A percentile compares a stretch with the other conserved stretches of the same genome.
Evolutionary conservation across 2,888 invertebrate species (phyloP).

Genomic region (Phlogophora meticulosa): DNA sequence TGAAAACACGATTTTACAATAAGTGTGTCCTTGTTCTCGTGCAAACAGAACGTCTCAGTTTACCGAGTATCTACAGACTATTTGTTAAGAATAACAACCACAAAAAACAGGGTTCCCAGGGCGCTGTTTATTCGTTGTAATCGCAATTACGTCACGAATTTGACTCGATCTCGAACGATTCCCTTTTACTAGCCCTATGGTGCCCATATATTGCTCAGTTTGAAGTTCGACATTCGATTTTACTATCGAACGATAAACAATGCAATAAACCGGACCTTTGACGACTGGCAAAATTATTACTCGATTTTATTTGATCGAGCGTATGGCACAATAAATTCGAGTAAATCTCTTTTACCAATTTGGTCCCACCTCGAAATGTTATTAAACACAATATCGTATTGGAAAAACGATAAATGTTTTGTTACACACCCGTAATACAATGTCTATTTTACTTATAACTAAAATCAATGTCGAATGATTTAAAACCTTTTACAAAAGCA

Average conservation of each 20-base stretch:
- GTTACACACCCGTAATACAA: background rate
- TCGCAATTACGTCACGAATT: conserved; percentile 48
- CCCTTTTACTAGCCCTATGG: conserved; percentile 24
- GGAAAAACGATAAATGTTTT: conserved; percentile 11
- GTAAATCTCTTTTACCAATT: conserved; percentile 38
- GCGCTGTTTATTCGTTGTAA: conserved; percentile 22
- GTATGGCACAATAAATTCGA: conserved; percentile 51
- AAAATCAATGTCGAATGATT: background rate
- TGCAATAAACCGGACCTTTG: conserved; percentile 52
- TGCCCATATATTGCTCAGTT: conserved; percentile 36
- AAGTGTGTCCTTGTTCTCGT: conserved; percentile 5
- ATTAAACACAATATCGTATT: conserved; percentile 9
- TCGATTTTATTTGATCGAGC: conserved; percentile 54
- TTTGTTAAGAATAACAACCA: conserved; percentile 28
- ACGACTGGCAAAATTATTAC: conserved; percentile 56
- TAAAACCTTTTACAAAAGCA: background rate
- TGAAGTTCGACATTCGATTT: conserved; percentile 50
- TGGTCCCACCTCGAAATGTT: conserved; percentile 9
- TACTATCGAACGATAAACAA: conserved; percentile 58
- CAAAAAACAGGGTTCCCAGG: conserved; percentile 21
- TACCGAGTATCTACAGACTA: conserved; percentile 20
- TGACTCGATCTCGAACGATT: conserved; percentile 15
- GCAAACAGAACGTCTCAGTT: conserved; percentile 32
- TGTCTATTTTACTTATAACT: background rate
- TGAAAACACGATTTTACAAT: background rate